Base-by-base conservation (phyloP, 2,113 vertebrate genomes). In the Neopipo cinnamomea region DNA sequence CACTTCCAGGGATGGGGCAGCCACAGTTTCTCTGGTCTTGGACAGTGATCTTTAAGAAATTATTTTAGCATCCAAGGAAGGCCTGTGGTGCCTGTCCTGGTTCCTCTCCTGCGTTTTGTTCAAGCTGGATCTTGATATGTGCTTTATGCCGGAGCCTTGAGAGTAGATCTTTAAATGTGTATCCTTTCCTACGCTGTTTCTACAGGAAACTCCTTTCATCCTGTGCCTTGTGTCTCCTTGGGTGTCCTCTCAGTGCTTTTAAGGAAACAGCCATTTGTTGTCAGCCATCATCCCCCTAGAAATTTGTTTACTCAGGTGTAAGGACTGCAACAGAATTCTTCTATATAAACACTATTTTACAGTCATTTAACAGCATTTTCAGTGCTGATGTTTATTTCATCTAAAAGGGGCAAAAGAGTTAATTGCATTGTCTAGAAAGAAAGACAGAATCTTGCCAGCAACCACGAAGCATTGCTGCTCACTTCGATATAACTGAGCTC, bases 371-470 rank as follows among this genome's bases (percentile, higher is more conserved):
- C 89, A 92, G 76, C 67, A 23, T 96, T 97, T 96, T 97, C 87
- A 68, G 83, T 68, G 96, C 96, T 63, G 90, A 86, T 95, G 95
- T 96, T 97, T 97, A 85, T 96, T 97, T 97, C 94, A 93, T 97
- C 90, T 94, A 96, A 94, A 96, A 96, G 97, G 96, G 96, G 95
- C 97, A 97, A 76, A 88, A 95, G 97, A 98, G 98, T 98, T 98
- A 98, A 98, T 98, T 98, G 94, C 97, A 75, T 96, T 98, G 97
- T 97, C 96, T 97, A 65, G 93, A 96, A 97, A 93, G 88, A 95
- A 96, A 96, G 96, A 71, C 75, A 82, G 81, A 89, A 97, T 94
- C 90, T 92, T 92, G 95, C 94, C 96, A 96, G 97, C 94, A 91
- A 94, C 61, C 93, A 93, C 13, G 37, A 91, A 93, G 95, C 92